Percentiles rank a stretch among this genome's conserved stretches.
Conservation (phyloP, 2,797 vertebrate species). For the Micropoecilia bifurca region DNA sequence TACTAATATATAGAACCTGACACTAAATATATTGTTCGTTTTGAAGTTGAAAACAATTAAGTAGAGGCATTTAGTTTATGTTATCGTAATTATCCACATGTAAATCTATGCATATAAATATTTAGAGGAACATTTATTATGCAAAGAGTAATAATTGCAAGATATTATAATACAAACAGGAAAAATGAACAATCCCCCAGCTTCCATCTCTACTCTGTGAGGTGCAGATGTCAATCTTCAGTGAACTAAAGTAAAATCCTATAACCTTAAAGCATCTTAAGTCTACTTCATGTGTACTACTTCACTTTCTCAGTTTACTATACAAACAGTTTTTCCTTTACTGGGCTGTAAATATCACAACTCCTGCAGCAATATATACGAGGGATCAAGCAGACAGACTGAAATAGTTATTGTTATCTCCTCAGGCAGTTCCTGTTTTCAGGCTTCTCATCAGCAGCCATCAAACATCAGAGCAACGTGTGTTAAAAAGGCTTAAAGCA, state of each 20-base stretch:
- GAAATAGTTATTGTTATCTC: not conserved
- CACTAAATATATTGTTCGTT: not conserved
- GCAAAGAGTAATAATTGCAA: not conserved
- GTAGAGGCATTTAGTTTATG: not conserved
- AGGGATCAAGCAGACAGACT: not conserved
- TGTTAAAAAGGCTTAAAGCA: slow-evolving; percentile 7
- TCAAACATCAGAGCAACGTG: slow-evolving; percentile 21
- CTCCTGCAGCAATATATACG: not conserved
- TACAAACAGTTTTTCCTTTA: not conserved
- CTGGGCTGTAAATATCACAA: not conserved
- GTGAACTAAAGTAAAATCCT: not conserved
- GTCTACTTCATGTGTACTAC: not conserved
- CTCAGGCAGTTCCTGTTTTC: slow-evolving; percentile 31
- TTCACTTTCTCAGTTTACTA: not conserved
- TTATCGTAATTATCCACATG: not conserved
- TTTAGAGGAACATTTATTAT: not conserved
- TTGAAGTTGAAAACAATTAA: not conserved
- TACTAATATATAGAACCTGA: not conserved
- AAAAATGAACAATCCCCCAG: not conserved
- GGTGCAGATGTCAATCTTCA: not conserved
- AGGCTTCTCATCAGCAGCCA: slow-evolving; percentile 36
- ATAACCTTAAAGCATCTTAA: not conserved
- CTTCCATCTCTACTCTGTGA: not conserved
- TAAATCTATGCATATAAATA: not conserved
- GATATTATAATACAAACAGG: not conserved